These are phyloP conservation scores for Excalfactoria chinensis DNA, from an alignment of 2,113 vertebrate species.

Conservation along the genomic window DNA sequence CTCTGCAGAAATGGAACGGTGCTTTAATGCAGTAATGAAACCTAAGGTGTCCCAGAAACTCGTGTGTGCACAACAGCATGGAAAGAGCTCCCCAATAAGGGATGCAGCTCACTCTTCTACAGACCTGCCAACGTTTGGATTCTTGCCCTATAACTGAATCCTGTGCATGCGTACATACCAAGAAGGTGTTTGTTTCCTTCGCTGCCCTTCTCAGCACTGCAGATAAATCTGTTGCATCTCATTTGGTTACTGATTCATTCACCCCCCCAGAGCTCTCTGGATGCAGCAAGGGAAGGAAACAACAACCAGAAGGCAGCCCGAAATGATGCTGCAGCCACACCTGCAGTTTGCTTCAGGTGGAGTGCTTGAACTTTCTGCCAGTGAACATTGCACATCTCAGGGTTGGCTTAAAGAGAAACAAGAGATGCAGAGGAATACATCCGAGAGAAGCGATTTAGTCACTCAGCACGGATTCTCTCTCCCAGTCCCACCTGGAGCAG, in stretches of 20 bases:
- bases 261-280: not conserved
- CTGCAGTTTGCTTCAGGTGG: not conserved
- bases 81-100: not conserved
- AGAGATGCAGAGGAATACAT: not conserved
- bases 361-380: not conserved
- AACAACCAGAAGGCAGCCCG: constrained; percentile 24
- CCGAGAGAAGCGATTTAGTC: constrained; percentile 25
- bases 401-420: not conserved
- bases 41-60: not conserved
- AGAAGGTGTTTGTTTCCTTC: not conserved
- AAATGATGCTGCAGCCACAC: not conserved
- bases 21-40: not conserved
- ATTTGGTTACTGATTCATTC: constrained; percentile 38
- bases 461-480: not conserved
- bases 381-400: not conserved
- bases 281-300: constrained; percentile 21
- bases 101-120: not conserved
- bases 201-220: constrained; percentile 1
- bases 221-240: not conserved
- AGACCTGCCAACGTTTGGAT: not conserved
- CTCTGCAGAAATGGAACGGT: not conserved
- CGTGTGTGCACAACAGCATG: not conserved
- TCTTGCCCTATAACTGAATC: not conserved
- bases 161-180: not conserved
- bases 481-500: not conserved